These are phyloP conservation scores for Cataglyphis altisquamis DNA, from an alignment of 2,888 invertebrate species.

Conservation along the genomic window DNA sequence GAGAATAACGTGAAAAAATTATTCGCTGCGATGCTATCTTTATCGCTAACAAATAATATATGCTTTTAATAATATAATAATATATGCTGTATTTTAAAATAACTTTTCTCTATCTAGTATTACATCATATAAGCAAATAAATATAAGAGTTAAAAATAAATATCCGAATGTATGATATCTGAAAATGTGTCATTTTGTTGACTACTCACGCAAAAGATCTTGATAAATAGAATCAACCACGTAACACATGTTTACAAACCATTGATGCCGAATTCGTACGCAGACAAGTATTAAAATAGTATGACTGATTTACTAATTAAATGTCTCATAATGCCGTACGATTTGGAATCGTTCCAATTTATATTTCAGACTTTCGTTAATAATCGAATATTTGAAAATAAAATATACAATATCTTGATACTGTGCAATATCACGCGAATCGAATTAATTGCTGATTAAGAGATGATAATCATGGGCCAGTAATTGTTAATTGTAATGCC, in stretches of 20 bases:
- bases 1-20: background rate
- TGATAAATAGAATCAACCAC: no score
- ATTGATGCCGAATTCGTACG: background rate
- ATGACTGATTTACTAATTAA: background rate
- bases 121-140: background rate
- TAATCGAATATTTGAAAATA: background rate
- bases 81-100: background rate
- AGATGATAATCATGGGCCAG: background rate
- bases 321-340: background rate
- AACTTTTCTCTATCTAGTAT: background rate
- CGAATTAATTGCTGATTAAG: background rate
- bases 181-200: background rate
- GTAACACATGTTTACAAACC: no score
- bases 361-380: background rate
- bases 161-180: background rate
- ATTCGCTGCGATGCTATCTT: background rate
- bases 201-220: background rate
- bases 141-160: background rate
- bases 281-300: background rate
- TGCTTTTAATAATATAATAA: background rate
- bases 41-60: background rate
- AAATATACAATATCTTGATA: background rate
- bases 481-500: background rate
- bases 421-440: background rate
- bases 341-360: background rate